phyloP scores from a whole-genome alignment of 64 coral and sea anemone species.

The Porites australiensis region DNA sequence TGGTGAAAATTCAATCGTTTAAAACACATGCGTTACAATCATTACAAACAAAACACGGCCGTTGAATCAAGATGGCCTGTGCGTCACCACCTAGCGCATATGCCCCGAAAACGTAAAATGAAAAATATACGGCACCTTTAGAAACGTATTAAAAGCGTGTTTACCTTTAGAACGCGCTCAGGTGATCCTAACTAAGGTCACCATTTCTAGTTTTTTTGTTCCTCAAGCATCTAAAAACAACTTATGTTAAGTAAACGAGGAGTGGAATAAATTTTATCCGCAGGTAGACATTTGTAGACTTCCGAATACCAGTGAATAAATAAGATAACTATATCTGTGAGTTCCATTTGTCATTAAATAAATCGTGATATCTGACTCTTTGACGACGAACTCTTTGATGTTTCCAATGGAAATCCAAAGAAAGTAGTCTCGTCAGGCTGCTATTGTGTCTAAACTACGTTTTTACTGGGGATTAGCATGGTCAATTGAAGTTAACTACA shows the following conservation, averaged over 20 bases:
- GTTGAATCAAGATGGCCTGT: background rate
- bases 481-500: background rate
- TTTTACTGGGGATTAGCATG: background rate
- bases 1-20: constrained; percentile 5
- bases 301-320: too few species aligned
- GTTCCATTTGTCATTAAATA: too few species aligned
- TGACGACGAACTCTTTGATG: too few species aligned
- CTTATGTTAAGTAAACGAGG: background rate
- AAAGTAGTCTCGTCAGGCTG: background rate
- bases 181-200: background rate
- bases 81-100: constrained; percentile 2
- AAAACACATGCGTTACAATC: constrained; percentile 18
- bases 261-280: background rate
- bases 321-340: too few species aligned
- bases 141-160: constrained; percentile 25
- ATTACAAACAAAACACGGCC: constrained; percentile 24
- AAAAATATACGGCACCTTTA: background rate
- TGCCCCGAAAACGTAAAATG: background rate
- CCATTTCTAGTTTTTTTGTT: background rate
- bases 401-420: background rate
- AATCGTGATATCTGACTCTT: too few species aligned
- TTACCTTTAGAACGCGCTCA: background rate
- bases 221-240: background rate
- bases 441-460: background rate
- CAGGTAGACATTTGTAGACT: too few species aligned